Base-by-base conservation (phyloP, 2,797 vertebrate species). In the Phrynocephalus guinanensis region DNA sequence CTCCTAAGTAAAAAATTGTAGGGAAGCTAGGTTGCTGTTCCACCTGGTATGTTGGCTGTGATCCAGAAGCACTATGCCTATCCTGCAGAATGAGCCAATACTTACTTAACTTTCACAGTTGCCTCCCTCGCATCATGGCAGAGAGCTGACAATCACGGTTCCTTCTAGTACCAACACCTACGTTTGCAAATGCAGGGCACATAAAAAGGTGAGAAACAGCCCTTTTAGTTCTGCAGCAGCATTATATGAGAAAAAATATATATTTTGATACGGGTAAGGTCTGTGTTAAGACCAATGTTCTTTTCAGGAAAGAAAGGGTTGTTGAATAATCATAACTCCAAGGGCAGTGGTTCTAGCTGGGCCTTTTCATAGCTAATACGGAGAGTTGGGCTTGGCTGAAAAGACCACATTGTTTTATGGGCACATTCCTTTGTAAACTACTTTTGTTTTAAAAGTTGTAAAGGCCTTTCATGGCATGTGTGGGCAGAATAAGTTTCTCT, bases 401-500 rank as follows among this genome's bases (percentile, higher is more conserved):
- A 80, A 89, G 80, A 50, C 86, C 48, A 73, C 7, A 7, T 30
- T 87, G 63, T 67, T 1, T 68, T 52, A 28, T 82, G 80, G 60
- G 13, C 6, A 44, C 3, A 67, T 86, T 92, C 63, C 93, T 79
- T 90, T 88, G 85, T 80, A 87, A 80, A 4, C 26, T 87, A 24
- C 0, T 83, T 91, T 91, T 93, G 79, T 90, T 91, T 73, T 79
- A 63, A 86, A 2, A 76, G 0, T 63, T 89, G 33, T 91, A 84
- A 20, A 87, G 68, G 63, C 52, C n/a, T 90, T 82, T 90, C 91
- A 89, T 87, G 89, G 90, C 73, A 81, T 90, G 84, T 88, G 84
- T 93, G 89, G 91, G 88, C 89, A 93, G 93, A 79, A 86, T 79
- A 68, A 89, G 86, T 90, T 85, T 94, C 92, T 56, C 91, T 91